phyloP scores from a whole-genome alignment of 2,888 invertebrate species.

The Amphipyra tragopoginis region DNA sequence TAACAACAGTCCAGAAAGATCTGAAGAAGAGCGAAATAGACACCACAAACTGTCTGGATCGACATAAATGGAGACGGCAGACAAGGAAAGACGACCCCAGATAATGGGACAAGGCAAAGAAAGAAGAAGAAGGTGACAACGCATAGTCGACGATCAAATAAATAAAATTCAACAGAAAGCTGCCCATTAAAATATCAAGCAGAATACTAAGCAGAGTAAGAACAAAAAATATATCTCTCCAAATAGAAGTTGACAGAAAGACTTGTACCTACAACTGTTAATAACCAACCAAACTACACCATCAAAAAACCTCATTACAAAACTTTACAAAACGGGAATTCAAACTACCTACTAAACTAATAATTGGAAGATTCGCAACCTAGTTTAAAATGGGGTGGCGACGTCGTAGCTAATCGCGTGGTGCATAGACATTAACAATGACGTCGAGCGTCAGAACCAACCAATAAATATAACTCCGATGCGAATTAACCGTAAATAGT shows the following conservation, averaged over 20 bases:
- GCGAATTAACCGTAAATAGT: conserved; percentile 78
- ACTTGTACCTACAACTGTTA: too few species aligned
- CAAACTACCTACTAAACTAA: conserved; percentile 56
- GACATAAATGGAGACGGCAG: background rate
- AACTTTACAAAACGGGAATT: conserved; percentile 46
- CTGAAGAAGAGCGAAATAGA: too few species aligned
- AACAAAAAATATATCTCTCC: too few species aligned
- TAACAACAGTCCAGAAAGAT: too few species aligned
- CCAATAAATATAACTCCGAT: conserved; percentile 77
- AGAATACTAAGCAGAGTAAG: too few species aligned
- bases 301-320: conserved; percentile 38
- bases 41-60: too few species aligned
- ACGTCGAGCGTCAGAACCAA: conserved; percentile 76
- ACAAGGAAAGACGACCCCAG: too few species aligned
- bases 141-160: too few species aligned
- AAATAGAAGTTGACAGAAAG: too few species aligned
- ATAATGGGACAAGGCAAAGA: too few species aligned
- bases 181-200: too few species aligned
- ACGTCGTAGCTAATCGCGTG: conserved; percentile 81
- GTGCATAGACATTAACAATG: conserved; percentile 77
- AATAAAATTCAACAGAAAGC: too few species aligned
- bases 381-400: conserved; percentile 64
- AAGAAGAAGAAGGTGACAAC: background rate
- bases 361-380: conserved; percentile 57
- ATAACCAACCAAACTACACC: background rate